phyloP scores from a whole-genome alignment of 2,888 invertebrate genomes.

The Tineola bisselliella region DNA sequence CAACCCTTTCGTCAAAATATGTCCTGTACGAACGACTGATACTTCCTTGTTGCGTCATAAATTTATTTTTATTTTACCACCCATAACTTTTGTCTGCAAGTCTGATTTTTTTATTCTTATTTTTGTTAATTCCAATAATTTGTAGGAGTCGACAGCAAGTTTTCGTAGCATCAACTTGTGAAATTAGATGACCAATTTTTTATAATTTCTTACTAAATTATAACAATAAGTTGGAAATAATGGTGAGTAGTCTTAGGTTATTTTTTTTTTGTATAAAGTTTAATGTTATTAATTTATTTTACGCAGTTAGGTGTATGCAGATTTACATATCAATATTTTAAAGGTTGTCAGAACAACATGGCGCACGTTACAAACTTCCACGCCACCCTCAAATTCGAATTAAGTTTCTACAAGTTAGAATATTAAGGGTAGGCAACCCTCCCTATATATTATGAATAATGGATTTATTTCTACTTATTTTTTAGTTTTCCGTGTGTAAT shows the following conservation, averaged over 20 bases:
- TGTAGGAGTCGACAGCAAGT: background rate
- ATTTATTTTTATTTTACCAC: slow-evolving; percentile 26
- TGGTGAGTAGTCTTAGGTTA: no score
- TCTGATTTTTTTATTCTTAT: background rate
- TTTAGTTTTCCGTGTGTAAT: background rate
- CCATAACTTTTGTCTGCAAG: background rate
- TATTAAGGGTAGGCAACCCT: slow-evolving; percentile 14
- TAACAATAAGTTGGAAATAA: no score
- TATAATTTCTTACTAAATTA: no score
- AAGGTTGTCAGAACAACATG: slow-evolving; percentile 58
- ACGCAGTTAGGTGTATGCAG: background rate
- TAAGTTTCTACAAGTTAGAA: slow-evolving; percentile 10
- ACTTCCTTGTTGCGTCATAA: slow-evolving; percentile 65
- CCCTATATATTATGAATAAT: slow-evolving; percentile 6
- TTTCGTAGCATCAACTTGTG: no score
- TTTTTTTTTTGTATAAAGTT: no score
- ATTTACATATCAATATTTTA: slow-evolving; percentile 45
- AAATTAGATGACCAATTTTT: no score
- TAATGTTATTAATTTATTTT: background rate
- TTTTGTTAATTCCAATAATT: background rate
- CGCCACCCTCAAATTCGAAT: slow-evolving; percentile 25
- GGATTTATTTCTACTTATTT: background rate
- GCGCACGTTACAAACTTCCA: slow-evolving; percentile 30
- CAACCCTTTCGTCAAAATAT: slow-evolving; percentile 65
- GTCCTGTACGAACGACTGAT: slow-evolving; percentile 32